Percentiles rank a stretch among this genome's conserved stretches.
Conservation (phyloP, 2,797 vertebrate species). For the Micrastur ruficollis region DNA sequence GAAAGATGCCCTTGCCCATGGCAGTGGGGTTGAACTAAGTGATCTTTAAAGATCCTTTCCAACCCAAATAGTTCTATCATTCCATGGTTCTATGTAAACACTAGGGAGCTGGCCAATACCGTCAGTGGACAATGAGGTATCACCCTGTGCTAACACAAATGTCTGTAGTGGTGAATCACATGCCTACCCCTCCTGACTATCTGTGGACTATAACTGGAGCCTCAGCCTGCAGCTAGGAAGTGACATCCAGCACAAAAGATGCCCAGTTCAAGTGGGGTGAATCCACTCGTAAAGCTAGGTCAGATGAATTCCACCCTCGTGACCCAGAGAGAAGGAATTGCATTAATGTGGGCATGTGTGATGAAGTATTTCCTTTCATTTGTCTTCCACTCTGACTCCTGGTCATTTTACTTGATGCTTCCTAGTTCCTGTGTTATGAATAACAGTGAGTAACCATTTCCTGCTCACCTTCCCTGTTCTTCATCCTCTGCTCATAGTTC, state of each 20-base stretch:
- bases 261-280: not conserved
- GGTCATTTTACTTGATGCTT: not conserved
- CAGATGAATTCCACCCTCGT: conserved; percentile 42
- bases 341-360: not conserved
- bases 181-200: not conserved
- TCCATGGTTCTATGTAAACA: not conserved
- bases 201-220: not conserved
- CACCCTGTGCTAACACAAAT: not conserved
- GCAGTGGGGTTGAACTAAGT: rapidly evolving
- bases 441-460: not conserved
- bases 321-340: conserved; percentile 53
- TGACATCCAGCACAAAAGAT: not conserved
- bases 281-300: not conserved
- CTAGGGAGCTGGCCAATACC: not conserved
- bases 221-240: not conserved
- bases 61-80: not conserved
- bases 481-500: not conserved
- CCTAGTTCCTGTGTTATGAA: not conserved
- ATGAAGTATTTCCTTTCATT: conserved; percentile 54
- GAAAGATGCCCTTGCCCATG: rapidly evolving
- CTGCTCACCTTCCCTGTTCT: not conserved
- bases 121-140: not conserved
- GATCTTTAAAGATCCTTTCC: not conserved
- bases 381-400: conserved; percentile 1
- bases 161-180: not conserved